Evolutionary conservation across 2,797 vertebrate species (phyloP).

Genomic region (Carcharodon carcharias): DNA sequence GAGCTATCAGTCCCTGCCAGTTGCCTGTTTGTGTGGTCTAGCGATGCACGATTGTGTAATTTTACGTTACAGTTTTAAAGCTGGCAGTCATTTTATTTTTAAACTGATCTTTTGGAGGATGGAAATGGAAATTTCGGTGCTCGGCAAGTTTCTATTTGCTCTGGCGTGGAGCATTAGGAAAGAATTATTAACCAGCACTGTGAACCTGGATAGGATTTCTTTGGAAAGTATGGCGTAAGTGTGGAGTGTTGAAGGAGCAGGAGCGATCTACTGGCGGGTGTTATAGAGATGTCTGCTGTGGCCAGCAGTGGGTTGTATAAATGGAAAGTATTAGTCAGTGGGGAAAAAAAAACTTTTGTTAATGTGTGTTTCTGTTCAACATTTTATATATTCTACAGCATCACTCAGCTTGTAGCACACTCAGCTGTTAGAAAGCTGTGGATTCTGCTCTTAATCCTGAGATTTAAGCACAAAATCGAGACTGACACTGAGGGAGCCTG

Average conservation of each 20-base stretch:
- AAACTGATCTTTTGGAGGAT: not conserved
- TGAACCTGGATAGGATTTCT: not conserved
- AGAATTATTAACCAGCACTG: not conserved
- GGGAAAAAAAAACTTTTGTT: not conserved
- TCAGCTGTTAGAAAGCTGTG: not conserved
- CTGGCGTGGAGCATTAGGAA: not conserved
- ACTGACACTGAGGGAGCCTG: not conserved
- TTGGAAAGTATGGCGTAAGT: not conserved
- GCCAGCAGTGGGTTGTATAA: not conserved
- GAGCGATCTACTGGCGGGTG: not conserved
- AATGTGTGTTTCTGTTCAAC: not conserved
- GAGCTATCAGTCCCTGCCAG: not conserved
- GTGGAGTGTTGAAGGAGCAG: not conserved
- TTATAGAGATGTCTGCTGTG: not conserved
- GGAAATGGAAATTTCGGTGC: not conserved
- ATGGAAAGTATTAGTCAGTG: slow-evolving; percentile 20
- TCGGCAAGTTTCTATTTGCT: not conserved
- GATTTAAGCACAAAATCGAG: not conserved
- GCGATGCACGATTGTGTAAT: not conserved
- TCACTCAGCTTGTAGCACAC: not conserved
- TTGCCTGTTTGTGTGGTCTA: not conserved
- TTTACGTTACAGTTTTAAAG: not conserved
- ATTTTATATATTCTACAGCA: not conserved
- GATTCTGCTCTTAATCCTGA: not conserved
- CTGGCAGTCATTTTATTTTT: slow-evolving; percentile 13